Evolutionary conservation across 2,113 vertebrate species (phyloP), one percentile per base, ranked within the genome.

Genomic region (Rhynchomys soricoides): DNA sequence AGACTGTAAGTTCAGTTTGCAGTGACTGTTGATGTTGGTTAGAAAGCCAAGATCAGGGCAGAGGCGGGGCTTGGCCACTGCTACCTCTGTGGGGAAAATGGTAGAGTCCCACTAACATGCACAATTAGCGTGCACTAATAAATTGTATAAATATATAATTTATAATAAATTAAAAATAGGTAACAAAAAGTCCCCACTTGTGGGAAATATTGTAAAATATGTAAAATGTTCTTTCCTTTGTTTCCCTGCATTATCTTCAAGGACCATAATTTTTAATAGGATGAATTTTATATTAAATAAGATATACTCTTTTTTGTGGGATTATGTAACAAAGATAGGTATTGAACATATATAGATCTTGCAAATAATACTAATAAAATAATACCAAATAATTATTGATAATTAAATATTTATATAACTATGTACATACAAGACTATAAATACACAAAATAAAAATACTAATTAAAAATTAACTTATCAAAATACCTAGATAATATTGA

Each of bases 211-310:
- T 50, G 7, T 79, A 82, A 81, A 50, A 22, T 22, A 7, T 50
- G 6, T 78, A 81, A 79, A 50, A 22, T 26, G 12, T 66, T 82
- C 48, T 22, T 87, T 74, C 2, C 52, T 89, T 86, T 79, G 31
- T 82, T 96, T 90, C 29, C 91, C 55, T 94, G 40, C 7, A 94
- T 93, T 94, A 96, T 93, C 52, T 94, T n/a, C 11, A 94, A 82
- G 87, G 22, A 94, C 66, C 7, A 45, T 68, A 73, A 86, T 86
- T 19, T 86, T 85, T 77, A 86, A 78, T 81, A 93, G 31, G 31
- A 68, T 59, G 37, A 26, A 82, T 15, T 57, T 94, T 57, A 91
- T 59, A 71, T 75, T 93, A 89, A 83, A 64, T 85, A 92, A 89
- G 43, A n/a, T 75, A 89, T 50, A 68, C n/a, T 17, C 10, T 87